Evolutionary conservation across 2,888 invertebrate species (phyloP).

Genomic region (Octonoba sinensis): DNA sequence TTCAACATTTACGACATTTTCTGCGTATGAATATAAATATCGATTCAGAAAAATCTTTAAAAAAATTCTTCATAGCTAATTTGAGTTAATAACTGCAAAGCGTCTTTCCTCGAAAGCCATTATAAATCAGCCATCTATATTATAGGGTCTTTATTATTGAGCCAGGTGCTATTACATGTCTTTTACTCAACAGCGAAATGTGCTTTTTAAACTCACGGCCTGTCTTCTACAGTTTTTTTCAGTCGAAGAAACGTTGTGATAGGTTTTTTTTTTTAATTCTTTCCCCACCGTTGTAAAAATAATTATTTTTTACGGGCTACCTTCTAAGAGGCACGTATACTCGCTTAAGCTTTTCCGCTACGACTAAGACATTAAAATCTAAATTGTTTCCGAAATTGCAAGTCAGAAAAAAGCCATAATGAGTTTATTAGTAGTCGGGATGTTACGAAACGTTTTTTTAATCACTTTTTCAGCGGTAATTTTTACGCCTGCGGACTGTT

Average conservation of each 20-base stretch:
- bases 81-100: too few relatives aligned
- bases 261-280: too few relatives aligned
- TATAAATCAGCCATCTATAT: too few relatives aligned
- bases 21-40: too few relatives aligned
- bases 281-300: constrained; percentile 10
- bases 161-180: too few relatives aligned
- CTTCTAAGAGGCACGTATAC: constrained; percentile 20
- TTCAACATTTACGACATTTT: too few relatives aligned
- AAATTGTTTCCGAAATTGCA: constrained; percentile 37
- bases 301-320: constrained; percentile 19
- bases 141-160: too few relatives aligned
- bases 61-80: too few relatives aligned
- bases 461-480: constrained; percentile 7
- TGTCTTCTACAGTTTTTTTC: neutral
- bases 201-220: too few relatives aligned
- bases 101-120: too few relatives aligned
- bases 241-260: neutral
- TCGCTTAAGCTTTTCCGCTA: constrained; percentile 25
- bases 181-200: too few relatives aligned
- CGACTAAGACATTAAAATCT: constrained; percentile 19
- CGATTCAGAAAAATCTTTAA: too few relatives aligned
- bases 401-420: constrained; percentile 14
- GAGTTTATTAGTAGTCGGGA: constrained; percentile 48
- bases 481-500: constrained; percentile 14
- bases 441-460: constrained; percentile 33